Percentiles rank a stretch among this genome's conserved stretches.
Conservation (phyloP, 2,113 vertebrate species). For the Pristiophorus japonicus region DNA sequence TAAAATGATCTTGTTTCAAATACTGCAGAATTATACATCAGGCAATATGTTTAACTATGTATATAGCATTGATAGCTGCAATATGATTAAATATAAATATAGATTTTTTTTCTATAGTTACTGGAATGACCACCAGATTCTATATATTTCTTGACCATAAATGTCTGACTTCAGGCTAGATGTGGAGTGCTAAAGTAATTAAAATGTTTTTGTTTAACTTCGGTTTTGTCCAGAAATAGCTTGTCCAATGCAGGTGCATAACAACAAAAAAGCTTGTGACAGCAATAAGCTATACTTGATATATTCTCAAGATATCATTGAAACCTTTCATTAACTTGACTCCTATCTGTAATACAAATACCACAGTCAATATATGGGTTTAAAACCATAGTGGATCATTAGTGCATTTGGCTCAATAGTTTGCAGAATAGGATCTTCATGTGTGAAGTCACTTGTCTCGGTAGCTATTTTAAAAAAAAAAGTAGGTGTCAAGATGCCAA, state of each 20-base stretch:
- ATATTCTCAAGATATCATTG: neutral
- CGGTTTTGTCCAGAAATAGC: neutral
- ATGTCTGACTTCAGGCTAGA: neutral
- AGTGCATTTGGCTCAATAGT: neutral
- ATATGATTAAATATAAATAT: neutral
- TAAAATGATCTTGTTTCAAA: too few relatives aligned
- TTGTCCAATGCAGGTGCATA: neutral
- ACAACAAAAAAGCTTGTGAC: neutral
- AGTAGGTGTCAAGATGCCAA: neutral
- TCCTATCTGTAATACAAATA: neutral
- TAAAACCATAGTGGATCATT: neutral
- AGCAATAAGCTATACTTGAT: neutral
- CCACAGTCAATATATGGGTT: neutral
- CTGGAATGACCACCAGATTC: neutral
- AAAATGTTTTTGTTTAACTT: neutral
- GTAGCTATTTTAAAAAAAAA: neutral
- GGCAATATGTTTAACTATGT: neutral
- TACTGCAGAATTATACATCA: too few relatives aligned
- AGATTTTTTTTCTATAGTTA: neutral
- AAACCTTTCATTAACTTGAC: neutral
- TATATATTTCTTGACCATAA: neutral
- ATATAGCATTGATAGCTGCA: neutral
- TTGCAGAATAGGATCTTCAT: neutral
- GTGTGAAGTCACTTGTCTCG: neutral
- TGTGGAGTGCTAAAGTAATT: neutral